These are phyloP conservation scores for Morbakka virulenta DNA, from an alignment of 30 jellyfish, hydroid and myxozoan genomes.

Conservation along the genomic window DNA sequence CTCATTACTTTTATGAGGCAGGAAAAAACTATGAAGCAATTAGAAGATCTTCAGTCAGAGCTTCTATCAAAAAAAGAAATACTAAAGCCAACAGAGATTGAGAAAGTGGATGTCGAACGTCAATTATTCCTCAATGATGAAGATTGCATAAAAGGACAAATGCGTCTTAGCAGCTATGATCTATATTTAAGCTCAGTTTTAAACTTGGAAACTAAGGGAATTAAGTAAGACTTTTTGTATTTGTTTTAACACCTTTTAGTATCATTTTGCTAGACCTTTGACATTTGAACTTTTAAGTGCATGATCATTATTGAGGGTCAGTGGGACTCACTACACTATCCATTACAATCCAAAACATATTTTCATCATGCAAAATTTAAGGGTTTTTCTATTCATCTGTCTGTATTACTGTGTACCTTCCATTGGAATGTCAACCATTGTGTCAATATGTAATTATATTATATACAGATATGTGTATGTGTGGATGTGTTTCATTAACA, in stretches of 20 bases:
- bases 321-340: too few relatives aligned
- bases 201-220: conserved; percentile 54
- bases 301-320: too few relatives aligned
- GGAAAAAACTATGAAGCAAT: conserved; percentile 58
- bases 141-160: conserved; percentile 73
- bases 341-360: too few relatives aligned
- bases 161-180: conserved; percentile 80
- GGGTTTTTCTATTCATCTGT: too few relatives aligned
- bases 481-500: too few relatives aligned
- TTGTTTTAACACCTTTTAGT: neutral
- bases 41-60: conserved; percentile 74
- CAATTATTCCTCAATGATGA: conserved; percentile 67
- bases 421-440: too few relatives aligned
- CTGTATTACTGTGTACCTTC: too few relatives aligned
- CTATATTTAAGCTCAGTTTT: conserved; percentile 81
- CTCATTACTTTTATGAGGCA: conserved; percentile 78
- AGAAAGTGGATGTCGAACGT: conserved; percentile 73
- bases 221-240: conserved; percentile 44
- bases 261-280: too few relatives aligned
- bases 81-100: conserved; percentile 77
- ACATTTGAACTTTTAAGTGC: too few relatives aligned
- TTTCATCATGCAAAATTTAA: too few relatives aligned
- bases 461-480: too few relatives aligned
- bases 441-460: too few relatives aligned
- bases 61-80: conserved; percentile 56